Percentiles rank a stretch among this genome's conserved stretches.
These are phyloP conservation scores for Choristoneura fumiferana DNA, from an alignment of 1,140 invertebrate species.

Conservation along the genomic window DNA sequence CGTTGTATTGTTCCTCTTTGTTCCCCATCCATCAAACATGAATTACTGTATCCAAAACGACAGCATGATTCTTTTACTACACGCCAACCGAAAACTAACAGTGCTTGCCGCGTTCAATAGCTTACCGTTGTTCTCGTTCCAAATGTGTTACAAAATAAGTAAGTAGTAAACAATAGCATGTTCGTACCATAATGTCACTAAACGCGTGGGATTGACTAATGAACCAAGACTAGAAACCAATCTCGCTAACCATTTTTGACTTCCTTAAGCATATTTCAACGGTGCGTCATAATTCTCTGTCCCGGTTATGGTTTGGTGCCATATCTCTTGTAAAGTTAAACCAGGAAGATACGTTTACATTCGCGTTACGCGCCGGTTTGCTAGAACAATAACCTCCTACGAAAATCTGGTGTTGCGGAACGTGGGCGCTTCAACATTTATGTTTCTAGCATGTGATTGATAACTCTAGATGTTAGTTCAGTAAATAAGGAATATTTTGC, in stretches of 20 bases:
- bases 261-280: not conserved
- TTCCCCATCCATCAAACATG: too few relatives aligned
- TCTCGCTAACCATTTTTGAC: constrained; percentile 4
- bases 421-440: constrained; percentile 10
- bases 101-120: too few relatives aligned
- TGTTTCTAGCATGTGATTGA: constrained; percentile 2
- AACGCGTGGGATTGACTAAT: constrained; percentile 51
- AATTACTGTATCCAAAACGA: too few relatives aligned
- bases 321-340: too few relatives aligned
- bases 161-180: constrained; percentile 48
- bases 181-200: constrained; percentile 36
- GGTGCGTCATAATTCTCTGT: not conserved
- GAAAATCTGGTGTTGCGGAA: constrained; percentile 5
- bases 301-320: not conserved
- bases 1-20: too few relatives aligned
- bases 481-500: constrained; percentile 6
- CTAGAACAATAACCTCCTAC: constrained; percentile 48
- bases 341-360: not conserved
- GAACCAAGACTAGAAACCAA: constrained; percentile 25
- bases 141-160: constrained; percentile 33
- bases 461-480: constrained; percentile 16
- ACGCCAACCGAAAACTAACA: too few relatives aligned
- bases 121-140: not conserved
- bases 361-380: not conserved
- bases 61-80: too few relatives aligned